Evolutionary conservation across 2,113 vertebrate species (phyloP).

Genomic region (Percina caprodes): DNA sequence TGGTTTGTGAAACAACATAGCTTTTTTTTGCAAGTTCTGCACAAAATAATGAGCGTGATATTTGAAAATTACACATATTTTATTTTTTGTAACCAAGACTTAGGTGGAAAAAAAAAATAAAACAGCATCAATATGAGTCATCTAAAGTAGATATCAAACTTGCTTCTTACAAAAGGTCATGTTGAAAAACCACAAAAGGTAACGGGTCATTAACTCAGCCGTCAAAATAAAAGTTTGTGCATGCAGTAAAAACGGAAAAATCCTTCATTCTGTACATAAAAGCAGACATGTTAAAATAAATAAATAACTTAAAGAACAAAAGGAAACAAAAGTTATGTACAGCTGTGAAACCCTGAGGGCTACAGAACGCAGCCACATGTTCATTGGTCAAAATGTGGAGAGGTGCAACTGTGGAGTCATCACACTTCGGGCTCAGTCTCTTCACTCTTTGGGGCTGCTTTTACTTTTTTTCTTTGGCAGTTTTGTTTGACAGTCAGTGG

Average conservation of each 20-base stretch:
- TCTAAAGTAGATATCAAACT: conserved; percentile 51
- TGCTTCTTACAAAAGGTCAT: conserved; percentile 49
- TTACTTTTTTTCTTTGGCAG: conserved; percentile 48
- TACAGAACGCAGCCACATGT: conserved; percentile 12
- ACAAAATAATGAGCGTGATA: conserved; percentile 36
- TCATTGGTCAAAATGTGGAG: conserved; percentile 32
- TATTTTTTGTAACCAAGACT: conserved; percentile 63
- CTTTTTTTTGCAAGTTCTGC: conserved; percentile 36
- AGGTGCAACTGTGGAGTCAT: conserved; percentile 7
- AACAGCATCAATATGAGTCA: conserved; percentile 28
- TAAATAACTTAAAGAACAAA: conserved; percentile 84
- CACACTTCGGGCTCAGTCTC: conserved; percentile 71
- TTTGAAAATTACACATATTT: conserved; percentile 57
- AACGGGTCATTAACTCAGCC: conserved; percentile 44
- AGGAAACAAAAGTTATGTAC: conserved; percentile 65
- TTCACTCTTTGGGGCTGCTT: conserved; percentile 38
- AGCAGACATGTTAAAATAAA: conserved; percentile 82
- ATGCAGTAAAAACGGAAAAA: conserved; percentile 57
- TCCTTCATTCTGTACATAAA: conserved; percentile 69
- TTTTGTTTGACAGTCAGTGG: conserved; percentile 22
- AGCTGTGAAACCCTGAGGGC: conserved; percentile 46
- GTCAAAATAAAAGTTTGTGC: conserved; percentile 51
- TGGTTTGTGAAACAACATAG: conserved; percentile 36
- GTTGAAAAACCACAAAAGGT: conserved; percentile 14
- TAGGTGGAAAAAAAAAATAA: conserved; percentile 29